phyloP scores from a whole-genome alignment of 2,797 vertebrate species.

The Characodon lateralis region DNA sequence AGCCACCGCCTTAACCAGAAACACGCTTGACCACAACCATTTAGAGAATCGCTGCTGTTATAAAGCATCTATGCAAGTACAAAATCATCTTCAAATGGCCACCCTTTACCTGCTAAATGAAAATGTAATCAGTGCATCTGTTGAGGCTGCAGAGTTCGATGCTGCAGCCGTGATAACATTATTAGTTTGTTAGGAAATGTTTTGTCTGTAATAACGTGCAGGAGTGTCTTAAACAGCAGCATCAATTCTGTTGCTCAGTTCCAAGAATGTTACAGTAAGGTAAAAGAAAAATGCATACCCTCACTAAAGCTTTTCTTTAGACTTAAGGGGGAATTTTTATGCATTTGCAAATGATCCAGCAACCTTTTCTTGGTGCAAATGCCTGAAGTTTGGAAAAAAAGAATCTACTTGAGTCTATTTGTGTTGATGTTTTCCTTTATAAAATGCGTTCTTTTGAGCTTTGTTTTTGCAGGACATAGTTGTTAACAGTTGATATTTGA shows the following conservation, averaged over 20 bases:
- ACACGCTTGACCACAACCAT: constrained; percentile 14
- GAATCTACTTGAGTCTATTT: neutral
- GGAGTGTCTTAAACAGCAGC: constrained; percentile 3
- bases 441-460: neutral
- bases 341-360: neutral
- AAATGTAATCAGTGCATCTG: neutral
- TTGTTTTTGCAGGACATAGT: constrained; percentile 2
- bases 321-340: neutral
- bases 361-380: neutral
- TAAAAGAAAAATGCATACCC: neutral
- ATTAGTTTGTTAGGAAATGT: neutral
- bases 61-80: constrained; percentile 9
- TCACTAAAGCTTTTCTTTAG: neutral
- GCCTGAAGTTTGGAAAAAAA: neutral
- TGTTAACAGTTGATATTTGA: constrained; percentile 9
- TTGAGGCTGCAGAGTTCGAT: constrained; percentile 12
- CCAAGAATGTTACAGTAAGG: neutral
- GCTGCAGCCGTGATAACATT: constrained; percentile 3
- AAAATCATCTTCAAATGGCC: neutral
- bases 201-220: constrained; percentile 12
- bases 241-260: neutral
- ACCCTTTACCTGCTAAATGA: neutral
- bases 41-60: neutral
- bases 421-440: neutral
- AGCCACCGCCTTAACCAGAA: constrained; percentile 25